Evolutionary conservation across 2,113 vertebrate genomes (phyloP).

Genomic region (Connochaetes taurinus): DNA sequence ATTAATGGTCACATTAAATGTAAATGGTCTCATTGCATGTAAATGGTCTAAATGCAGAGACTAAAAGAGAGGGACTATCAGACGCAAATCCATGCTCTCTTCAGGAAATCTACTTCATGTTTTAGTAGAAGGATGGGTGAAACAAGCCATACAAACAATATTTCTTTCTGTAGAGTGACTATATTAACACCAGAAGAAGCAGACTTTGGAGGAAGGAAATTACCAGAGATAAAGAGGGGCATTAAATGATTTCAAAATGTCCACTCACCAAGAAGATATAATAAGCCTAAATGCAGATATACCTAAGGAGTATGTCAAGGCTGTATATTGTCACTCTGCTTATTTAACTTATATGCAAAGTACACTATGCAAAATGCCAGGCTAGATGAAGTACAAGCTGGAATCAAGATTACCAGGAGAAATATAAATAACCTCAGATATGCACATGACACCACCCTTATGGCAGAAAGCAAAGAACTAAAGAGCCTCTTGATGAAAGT

Average conservation of each 20-base stretch:
- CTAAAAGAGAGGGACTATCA: neutral
- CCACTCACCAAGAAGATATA: neutral
- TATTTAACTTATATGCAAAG: too few species aligned
- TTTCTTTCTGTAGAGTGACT: neutral
- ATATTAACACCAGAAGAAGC: neutral
- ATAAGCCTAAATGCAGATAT: neutral
- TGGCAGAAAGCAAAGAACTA: neutral
- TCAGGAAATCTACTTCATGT: neutral
- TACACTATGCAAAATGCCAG: too few species aligned
- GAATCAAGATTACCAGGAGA: too few species aligned
- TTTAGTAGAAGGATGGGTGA: neutral
- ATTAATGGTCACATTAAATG: neutral
- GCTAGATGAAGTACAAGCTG: too few species aligned
- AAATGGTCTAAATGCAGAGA: neutral
- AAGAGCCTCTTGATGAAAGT: neutral
- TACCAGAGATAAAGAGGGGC: neutral
- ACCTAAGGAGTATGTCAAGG: neutral
- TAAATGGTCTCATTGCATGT: neutral
- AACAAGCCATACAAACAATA: neutral
- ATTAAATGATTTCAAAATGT: neutral
- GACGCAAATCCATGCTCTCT: neutral
- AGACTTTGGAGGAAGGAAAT: neutral
- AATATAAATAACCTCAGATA: neutral
- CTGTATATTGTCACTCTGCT: too few species aligned
- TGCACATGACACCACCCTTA: neutral